These are phyloP conservation scores for Gambusia yucatana DNA, from an alignment of 2,797 vertebrate species.

Conservation along the genomic window DNA sequence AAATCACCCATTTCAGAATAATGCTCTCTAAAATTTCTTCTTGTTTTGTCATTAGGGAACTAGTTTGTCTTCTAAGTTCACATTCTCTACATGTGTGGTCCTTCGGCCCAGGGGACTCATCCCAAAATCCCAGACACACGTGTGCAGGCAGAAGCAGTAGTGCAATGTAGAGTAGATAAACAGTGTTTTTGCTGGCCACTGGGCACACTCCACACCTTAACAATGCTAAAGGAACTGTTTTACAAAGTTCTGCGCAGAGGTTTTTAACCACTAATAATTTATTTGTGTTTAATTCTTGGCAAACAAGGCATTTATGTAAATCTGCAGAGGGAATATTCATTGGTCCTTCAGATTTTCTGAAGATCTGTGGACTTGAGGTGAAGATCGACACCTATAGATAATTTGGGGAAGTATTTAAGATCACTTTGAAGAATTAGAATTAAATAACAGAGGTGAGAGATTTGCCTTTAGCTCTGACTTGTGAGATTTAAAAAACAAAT, in stretches of 20 bases:
- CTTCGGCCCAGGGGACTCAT: slow-evolving; percentile 78
- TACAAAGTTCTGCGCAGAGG: slow-evolving; percentile 6
- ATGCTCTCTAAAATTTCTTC: slow-evolving; percentile 18
- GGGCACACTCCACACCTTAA: slow-evolving; percentile 72
- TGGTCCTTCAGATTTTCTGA: not conserved
- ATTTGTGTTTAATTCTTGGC: not conserved
- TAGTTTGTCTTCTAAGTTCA: slow-evolving; percentile 69
- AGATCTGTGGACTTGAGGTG: not conserved
- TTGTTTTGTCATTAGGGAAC: slow-evolving; percentile 42
- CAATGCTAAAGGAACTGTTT: slow-evolving; percentile 57
- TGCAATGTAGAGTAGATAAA: slow-evolving; percentile 80
- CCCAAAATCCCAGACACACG: slow-evolving; percentile 83
- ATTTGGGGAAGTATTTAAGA: not conserved
- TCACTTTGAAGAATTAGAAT: not conserved
- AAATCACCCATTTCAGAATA: slow-evolving; percentile 18
- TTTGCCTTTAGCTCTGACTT: not conserved
- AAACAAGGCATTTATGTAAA: not conserved
- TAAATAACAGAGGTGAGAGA: not conserved
- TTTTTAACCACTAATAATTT: not conserved
- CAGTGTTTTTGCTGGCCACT: slow-evolving; percentile 75
- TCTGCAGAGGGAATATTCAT: not conserved
- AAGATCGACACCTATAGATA: not conserved
- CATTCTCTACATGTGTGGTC: slow-evolving; percentile 86
- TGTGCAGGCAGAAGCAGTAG: slow-evolving; percentile 82
- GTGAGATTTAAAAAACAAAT: not conserved